Base-by-base conservation (phyloP, 1,140 invertebrate species). In the Scaptodrosophila lebanonensis region DNA sequence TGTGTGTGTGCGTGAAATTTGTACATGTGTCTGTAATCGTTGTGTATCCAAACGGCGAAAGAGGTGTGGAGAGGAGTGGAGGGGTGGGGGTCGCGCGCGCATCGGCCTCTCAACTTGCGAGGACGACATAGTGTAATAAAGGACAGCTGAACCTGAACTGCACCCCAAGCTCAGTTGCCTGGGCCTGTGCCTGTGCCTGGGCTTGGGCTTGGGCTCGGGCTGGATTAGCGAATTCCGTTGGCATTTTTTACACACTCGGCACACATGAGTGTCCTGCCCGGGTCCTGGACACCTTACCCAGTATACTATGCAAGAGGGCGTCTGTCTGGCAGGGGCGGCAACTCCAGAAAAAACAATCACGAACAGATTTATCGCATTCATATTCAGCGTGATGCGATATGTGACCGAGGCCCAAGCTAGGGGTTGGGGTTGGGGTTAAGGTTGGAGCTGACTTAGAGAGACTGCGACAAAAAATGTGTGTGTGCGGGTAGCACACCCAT, bases 351-450 rank as follows among this genome's bases (percentile, higher is more conserved):
- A 83, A 83, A 83, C 77, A 83, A 83, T 83, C 77, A 83, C 71
- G 77, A 65, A 83, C 77, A 83, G 77, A 83, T 83, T 83, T 83
- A 84, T 83, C 77, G 79, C 77, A 69, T 83, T 83, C 77, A 83
- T 77, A 77, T 83, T 69, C 76, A 61, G 67, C 52, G 48, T 83
- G 76, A 83, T 83, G 76, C 66, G 75, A 82, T 66, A 82, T 82
- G 75, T 82, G 75, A 66, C 68, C 69, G 30, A 49, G 38, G 27
- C 44, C 25, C 7, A 30, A n/a, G 18, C 16, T 32, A 17, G 29
- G 17, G 18, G 8, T n/a, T 12, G 22, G 33, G 7, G 13, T 17
- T 13, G 15, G 15, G n/a, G n/a, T n/a, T n/a, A n/a, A n/a, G n/a
- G n/a, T n/a, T n/a, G n/a, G n/a, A n/a, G n/a, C n/a, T n/a, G n/a